These are phyloP conservation scores for Acanthosepion esculentum DNA, from an alignment of 2,888 invertebrate genomes.

Conservation along the genomic window DNA sequence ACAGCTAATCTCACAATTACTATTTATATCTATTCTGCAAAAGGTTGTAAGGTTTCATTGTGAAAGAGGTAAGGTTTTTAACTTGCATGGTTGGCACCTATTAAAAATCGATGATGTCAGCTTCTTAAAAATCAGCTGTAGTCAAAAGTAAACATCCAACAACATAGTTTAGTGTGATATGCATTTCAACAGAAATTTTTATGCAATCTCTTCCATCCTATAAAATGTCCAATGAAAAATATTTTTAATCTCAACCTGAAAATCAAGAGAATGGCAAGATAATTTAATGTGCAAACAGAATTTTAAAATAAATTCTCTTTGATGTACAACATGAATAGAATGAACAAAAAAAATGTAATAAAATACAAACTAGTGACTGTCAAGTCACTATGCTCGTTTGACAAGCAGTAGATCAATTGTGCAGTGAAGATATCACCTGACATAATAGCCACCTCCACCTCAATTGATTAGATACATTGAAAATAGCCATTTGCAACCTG, in stretches of 20 bases:
- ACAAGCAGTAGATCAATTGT: neutral
- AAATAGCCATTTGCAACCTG: neutral
- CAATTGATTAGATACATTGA: neutral
- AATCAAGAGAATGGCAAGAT: neutral
- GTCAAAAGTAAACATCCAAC: neutral
- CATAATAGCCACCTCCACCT: neutral
- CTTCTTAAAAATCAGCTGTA: neutral
- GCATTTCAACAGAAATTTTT: neutral
- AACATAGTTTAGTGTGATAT: neutral
- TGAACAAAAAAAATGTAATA: neutral
- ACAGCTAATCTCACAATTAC: too few species aligned
- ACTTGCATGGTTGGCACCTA: neutral
- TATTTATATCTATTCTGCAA: neutral
- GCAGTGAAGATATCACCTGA: neutral
- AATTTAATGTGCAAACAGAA: neutral
- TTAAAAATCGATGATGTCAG: neutral
- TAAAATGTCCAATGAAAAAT: neutral
- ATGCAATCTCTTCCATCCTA: neutral
- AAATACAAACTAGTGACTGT: neutral
- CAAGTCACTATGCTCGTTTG: slow-evolving; percentile 12
- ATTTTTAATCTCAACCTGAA: neutral
- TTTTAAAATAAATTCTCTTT: neutral
- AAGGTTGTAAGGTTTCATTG: neutral
- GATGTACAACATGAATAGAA: neutral
- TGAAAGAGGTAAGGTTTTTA: neutral